Evolutionary conservation across 2,113 vertebrate species (phyloP).

Genomic region (Platysternon megacephalum): DNA sequence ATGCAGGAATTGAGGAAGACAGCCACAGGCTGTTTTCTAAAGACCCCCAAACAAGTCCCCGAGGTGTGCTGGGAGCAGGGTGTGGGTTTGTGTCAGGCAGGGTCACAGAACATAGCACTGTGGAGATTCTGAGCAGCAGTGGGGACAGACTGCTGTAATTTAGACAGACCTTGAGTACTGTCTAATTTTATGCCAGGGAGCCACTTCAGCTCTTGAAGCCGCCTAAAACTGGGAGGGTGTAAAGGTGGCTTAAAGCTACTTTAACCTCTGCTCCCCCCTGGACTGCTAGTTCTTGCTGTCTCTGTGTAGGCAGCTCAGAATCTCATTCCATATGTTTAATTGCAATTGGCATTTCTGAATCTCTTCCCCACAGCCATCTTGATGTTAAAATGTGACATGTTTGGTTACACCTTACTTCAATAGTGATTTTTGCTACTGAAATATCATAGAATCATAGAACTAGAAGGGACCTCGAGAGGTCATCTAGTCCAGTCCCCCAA

Average conservation of each 20-base stretch:
- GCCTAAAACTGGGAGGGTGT: not conserved
- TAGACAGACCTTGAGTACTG: not conserved
- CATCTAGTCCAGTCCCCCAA: not conserved
- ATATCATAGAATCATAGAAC: not conserved
- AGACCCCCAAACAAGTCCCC: not conserved
- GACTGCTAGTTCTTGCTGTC: not conserved
- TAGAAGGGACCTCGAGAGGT: too few species aligned
- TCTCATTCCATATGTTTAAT: not conserved
- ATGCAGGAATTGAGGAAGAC: not conserved
- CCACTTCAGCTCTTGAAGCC: not conserved
- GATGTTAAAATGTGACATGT: not conserved
- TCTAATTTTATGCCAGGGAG: not conserved
- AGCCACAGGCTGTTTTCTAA: not conserved
- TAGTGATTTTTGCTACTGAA: not conserved
- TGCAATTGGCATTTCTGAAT: not conserved
- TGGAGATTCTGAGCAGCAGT: not conserved
- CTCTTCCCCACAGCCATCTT: not conserved
- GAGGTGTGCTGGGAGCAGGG: rapidly evolving
- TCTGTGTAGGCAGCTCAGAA: not conserved
- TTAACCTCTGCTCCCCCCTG: not conserved
- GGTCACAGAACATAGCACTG: too few species aligned
- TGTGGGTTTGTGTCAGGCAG: not conserved
- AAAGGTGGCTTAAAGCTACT: not conserved
- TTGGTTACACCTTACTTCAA: not conserved
- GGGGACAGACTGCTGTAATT: not conserved